Conservation (phyloP, 2,888 invertebrate species). For the Cataglyphis albicans region DNA sequence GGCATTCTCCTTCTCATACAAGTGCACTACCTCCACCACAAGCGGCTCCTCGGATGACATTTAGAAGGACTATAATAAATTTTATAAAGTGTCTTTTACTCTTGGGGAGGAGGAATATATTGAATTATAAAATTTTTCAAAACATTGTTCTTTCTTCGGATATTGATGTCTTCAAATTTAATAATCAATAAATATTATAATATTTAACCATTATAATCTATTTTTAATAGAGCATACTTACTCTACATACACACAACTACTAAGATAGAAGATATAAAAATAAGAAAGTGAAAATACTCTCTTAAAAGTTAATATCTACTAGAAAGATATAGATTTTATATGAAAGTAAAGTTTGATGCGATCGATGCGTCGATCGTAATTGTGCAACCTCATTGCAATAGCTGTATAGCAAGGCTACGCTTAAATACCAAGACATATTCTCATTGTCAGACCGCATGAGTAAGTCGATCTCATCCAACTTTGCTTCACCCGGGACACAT, state of each 20-base stretch:
- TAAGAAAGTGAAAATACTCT: background rate
- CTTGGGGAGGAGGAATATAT: background rate
- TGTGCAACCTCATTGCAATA: background rate
- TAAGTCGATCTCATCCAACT: constrained; percentile 65
- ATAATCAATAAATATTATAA: background rate
- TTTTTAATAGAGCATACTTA: background rate
- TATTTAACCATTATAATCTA: background rate
- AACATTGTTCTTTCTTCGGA: background rate
- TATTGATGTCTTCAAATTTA: background rate
- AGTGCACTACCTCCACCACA: constrained; percentile 88
- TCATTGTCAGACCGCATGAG: constrained; percentile 40
- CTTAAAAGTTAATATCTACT: background rate
- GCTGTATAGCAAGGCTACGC: background rate
- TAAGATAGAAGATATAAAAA: background rate
- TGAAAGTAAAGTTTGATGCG: constrained; percentile 1
- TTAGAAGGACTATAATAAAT: constrained; percentile 52
- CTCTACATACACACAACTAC: background rate
- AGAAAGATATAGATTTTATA: background rate
- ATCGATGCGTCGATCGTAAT: background rate
- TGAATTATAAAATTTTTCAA: background rate
- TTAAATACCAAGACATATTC: constrained; percentile 44
- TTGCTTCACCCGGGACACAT: constrained; percentile 72
- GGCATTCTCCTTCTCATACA: constrained; percentile 91
- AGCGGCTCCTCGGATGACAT: constrained; percentile 86
- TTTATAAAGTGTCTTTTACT: background rate